Percentiles rank a stretch among this genome's conserved stretches.
phyloP scores from a whole-genome alignment of 2,888 invertebrate genomes.

The Margaritifera margaritifera region DNA sequence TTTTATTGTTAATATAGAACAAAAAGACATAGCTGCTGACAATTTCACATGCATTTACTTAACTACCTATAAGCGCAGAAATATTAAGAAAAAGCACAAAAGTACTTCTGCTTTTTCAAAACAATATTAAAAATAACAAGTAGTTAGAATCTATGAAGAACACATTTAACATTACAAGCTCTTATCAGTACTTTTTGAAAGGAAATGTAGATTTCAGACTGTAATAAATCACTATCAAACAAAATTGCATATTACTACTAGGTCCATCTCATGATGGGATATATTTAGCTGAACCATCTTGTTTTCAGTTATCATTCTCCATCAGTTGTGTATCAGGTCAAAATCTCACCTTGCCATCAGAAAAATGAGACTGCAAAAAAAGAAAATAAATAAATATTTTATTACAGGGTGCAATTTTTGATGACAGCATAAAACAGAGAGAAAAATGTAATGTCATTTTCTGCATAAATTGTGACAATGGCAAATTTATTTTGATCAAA shows the following conservation, averaged over 20 bases:
- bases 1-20: too few species aligned
- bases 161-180: background rate
- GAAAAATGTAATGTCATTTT: too few species aligned
- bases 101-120: too few species aligned
- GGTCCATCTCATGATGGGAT: background rate
- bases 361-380: constrained; percentile 83
- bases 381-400: constrained; percentile 46
- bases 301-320: background rate
- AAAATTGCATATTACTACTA: too few species aligned
- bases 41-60: too few species aligned
- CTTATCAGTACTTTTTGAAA: background rate
- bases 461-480: too few species aligned
- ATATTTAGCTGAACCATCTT: background rate
- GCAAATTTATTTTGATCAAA: too few species aligned
- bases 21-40: too few species aligned
- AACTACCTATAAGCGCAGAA: too few species aligned
- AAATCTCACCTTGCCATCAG: constrained; percentile 83
- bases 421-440: background rate
- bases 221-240: too few species aligned
- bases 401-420: background rate
- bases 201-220: background rate
- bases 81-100: too few species aligned
- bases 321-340: background rate
- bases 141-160: background rate
- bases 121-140: background rate